A percentile compares a stretch with the other conserved stretches of the same genome.
Conservation (phyloP, 2,888 invertebrate species). For the Ctenicera cuprea region DNA sequence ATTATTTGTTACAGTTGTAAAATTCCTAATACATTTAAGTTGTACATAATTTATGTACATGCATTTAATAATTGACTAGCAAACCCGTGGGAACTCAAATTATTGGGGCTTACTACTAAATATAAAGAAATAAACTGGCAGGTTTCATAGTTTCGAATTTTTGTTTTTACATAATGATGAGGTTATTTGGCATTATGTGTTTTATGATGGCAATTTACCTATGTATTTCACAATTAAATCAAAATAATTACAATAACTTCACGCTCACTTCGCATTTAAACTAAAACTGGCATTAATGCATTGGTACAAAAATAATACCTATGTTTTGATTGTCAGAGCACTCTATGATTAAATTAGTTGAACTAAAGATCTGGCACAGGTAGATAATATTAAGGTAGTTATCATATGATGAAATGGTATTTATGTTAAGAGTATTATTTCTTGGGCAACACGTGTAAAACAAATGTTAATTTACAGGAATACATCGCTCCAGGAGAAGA, state of each 20-base stretch:
- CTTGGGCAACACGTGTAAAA: background rate
- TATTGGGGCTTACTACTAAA: no score
- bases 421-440: background rate
- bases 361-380: background rate
- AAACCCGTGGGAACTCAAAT: no score
- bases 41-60: no score
- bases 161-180: background rate
- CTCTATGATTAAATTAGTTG: conserved; percentile 28
- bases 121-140: no score
- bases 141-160: no score
- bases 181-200: background rate
- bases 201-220: background rate
- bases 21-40: background rate
- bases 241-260: background rate
- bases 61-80: no score
- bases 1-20: background rate
- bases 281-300: background rate
- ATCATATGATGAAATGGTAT: background rate
- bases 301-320: conserved; percentile 30
- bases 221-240: background rate
- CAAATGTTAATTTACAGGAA: conserved; percentile 67
- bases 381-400: no score
- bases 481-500: conserved; percentile 73
- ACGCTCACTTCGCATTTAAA: conserved; percentile 1
- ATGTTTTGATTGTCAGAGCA: conserved; percentile 36